phyloP scores from a whole-genome alignment of 2,113 vertebrate genomes.

The Anser cygnoides region DNA sequence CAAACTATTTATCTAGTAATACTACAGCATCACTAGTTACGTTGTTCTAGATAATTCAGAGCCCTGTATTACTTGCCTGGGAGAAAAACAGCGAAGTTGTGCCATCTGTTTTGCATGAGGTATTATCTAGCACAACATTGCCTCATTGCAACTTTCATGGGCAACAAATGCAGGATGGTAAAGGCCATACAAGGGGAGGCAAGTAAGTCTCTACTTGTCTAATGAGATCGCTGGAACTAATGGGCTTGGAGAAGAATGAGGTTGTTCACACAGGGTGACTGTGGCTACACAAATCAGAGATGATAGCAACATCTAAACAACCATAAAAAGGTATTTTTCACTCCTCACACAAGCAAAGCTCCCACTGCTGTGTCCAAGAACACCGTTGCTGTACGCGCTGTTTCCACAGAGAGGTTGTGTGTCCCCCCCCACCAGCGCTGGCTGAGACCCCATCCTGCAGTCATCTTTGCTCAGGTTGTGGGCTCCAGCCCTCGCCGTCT shows the following conservation, averaged over 20 bases:
- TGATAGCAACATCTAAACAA: background rate
- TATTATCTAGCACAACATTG: constrained; percentile 41
- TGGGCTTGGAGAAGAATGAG: background rate
- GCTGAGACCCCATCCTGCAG: fast-evolving
- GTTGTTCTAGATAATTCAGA: constrained; percentile 27
- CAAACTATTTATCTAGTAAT: background rate
- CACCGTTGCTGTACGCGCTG: background rate
- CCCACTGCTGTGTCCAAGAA: background rate
- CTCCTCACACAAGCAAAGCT: background rate
- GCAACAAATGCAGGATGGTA: constrained; percentile 32
- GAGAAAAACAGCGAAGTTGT: constrained; percentile 32
- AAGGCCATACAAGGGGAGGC: background rate
- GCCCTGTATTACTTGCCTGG: background rate
- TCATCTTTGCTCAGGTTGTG: fast-evolving
- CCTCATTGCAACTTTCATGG: constrained; percentile 38
- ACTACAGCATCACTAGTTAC: constrained; percentile 2
- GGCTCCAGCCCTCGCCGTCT: background rate
- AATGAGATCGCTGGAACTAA: constrained; percentile 30
- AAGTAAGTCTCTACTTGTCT: background rate
- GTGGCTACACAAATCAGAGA: background rate
- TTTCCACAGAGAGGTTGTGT: background rate
- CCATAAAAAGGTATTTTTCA: background rate
- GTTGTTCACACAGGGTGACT: background rate
- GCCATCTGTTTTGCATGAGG: constrained; percentile 62
- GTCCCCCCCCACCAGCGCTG: background rate